A percentile compares a stretch with the other conserved stretches of the same genome.
Evolutionary conservation across 1,140 invertebrate genomes (phyloP).

Genomic region (Heliothis subflexa): DNA sequence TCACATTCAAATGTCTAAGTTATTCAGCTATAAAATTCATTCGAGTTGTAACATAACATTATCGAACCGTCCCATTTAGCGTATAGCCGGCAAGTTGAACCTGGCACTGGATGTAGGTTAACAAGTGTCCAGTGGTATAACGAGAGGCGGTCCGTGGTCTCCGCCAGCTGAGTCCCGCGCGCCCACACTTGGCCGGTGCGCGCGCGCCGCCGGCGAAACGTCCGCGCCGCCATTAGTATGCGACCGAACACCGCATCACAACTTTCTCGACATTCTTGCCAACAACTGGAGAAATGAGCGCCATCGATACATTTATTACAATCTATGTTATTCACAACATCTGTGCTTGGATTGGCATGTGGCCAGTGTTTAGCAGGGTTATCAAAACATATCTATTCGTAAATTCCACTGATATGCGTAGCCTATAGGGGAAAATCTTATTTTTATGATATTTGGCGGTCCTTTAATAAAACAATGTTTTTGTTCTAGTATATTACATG

Average conservation of each 20-base stretch:
- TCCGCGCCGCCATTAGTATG: conserved; percentile 79
- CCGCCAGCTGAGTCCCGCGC: conserved; percentile 5
- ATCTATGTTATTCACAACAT: conserved; percentile 37
- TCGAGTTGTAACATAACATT: background rate
- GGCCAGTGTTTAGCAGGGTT: background rate
- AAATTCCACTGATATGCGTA: background rate
- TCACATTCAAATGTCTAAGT: too few relatives aligned
- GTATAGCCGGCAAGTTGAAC: conserved; percentile 51
- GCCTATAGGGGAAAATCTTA: too few relatives aligned
- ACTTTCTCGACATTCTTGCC: conserved; percentile 85
- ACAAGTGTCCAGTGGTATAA: conserved; percentile 76
- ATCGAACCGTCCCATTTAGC: conserved; percentile 11
- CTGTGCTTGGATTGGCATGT: background rate
- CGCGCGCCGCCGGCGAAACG: conserved; percentile 69
- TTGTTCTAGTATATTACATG: too few relatives aligned
- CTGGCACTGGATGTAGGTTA: conserved; percentile 77
- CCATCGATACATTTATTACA: conserved; percentile 62
- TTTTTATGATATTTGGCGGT: too few relatives aligned
- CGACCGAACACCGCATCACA: conserved; percentile 74
- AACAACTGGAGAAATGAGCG: conserved; percentile 79
- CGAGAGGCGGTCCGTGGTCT: conserved; percentile 58
- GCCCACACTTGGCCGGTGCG: conserved; percentile 47
- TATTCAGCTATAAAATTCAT: background rate
- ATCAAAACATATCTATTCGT: background rate
- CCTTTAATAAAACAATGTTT: too few relatives aligned